Evolutionary conservation across 2,113 vertebrate genomes (phyloP).

Genomic region (Camelus bactrianus): DNA sequence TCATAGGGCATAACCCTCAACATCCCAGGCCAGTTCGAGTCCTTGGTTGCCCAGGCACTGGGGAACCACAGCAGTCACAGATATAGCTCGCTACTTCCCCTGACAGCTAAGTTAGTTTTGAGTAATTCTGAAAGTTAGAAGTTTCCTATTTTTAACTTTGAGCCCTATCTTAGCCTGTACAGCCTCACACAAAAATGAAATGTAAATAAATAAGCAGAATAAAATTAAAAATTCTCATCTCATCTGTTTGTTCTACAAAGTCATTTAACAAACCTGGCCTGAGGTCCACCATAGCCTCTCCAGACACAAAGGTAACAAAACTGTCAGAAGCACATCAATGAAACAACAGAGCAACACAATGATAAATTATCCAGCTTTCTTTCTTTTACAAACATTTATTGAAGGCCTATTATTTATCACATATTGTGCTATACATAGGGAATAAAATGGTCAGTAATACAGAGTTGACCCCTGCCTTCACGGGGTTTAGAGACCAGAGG

Average conservation of each 20-base stretch:
- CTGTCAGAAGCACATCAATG: background rate
- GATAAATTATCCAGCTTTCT: background rate
- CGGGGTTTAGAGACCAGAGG: background rate
- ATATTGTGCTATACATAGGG: background rate
- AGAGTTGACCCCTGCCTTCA: background rate
- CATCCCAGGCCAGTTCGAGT: background rate
- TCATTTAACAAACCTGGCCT: background rate
- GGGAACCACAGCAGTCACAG: background rate
- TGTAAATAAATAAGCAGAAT: background rate
- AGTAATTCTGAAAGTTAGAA: background rate
- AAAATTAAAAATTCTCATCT: background rate
- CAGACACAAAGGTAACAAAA: background rate
- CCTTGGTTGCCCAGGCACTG: background rate
- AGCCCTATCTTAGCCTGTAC: background rate
- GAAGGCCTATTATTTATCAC: background rate
- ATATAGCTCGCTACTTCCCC: background rate
- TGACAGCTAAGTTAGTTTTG: background rate
- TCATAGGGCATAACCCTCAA: accelerated
- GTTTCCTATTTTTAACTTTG: background rate
- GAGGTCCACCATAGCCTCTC: background rate
- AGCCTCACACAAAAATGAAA: background rate
- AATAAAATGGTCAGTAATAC: background rate
- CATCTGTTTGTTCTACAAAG: background rate
- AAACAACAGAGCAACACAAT: background rate
- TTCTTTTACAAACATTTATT: constrained; percentile 68